Evolutionary conservation across 2,113 vertebrate species (phyloP).

Genomic region (Gymnarchus niloticus): DNA sequence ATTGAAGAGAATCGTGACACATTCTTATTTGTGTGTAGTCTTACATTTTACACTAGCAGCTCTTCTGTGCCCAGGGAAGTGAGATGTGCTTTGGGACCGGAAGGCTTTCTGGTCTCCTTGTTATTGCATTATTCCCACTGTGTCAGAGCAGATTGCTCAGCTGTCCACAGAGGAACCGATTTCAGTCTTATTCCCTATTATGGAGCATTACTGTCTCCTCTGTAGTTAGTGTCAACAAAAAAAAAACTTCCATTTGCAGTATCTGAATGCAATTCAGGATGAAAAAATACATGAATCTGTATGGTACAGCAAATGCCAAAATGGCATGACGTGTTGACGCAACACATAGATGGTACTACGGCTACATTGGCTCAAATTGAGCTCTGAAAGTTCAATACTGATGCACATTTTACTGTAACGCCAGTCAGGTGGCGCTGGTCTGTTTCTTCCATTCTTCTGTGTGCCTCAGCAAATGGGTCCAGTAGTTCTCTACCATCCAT

Average conservation of each 20-base stretch:
- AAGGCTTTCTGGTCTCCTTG: neutral
- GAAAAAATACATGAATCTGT: neutral
- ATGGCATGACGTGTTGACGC: neutral
- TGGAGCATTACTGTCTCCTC: constrained; percentile 39
- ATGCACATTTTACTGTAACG: too few species aligned
- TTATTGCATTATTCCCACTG: neutral
- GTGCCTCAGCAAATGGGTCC: neutral
- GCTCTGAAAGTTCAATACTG: neutral
- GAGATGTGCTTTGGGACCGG: neutral
- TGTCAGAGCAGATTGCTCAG: constrained; percentile 31
- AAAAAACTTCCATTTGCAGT: constrained; percentile 35
- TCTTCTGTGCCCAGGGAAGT: neutral
- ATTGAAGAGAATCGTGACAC: neutral
- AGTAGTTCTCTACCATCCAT: neutral
- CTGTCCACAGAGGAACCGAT: constrained; percentile 34
- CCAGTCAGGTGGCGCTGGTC: neutral
- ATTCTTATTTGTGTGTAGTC: neutral
- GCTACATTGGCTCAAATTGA: neutral
- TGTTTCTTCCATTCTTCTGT: too few species aligned
- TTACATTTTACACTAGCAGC: too few species aligned
- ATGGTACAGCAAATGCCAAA: neutral
- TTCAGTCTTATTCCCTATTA: constrained; percentile 43
- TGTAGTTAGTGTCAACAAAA: constrained; percentile 21
- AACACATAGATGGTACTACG: neutral
- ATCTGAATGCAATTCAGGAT: neutral